Conservation (phyloP, 2,888 invertebrate species). For the Tricholauxania praeusta region DNA sequence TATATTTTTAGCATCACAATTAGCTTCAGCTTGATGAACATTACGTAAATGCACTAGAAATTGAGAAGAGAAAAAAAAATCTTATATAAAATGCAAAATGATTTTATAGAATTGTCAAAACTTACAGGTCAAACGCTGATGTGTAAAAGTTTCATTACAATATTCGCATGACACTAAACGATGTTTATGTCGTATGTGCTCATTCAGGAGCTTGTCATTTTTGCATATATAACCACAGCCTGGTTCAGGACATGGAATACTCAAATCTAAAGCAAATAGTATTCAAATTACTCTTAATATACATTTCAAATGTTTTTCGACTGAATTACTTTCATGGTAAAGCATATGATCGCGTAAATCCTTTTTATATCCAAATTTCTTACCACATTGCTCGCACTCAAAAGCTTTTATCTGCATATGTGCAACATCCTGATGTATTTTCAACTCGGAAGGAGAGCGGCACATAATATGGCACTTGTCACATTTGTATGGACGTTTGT, state of each 20-base stretch:
- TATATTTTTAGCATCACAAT: not conserved
- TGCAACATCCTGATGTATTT: constrained; percentile 46
- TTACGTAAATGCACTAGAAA: constrained; percentile 48
- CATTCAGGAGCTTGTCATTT: constrained; percentile 47
- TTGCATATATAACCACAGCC: constrained; percentile 47
- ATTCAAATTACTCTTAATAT: not conserved
- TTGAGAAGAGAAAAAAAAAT: not conserved
- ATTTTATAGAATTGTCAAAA: not conserved
- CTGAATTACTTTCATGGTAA: constrained; percentile 43
- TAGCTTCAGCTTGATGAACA: constrained; percentile 45
- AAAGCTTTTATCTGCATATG: constrained; percentile 47
- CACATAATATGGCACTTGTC: constrained; percentile 43
- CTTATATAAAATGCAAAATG: not conserved
- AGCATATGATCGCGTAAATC: constrained; percentile 49
- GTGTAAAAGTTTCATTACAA: constrained; percentile 46
- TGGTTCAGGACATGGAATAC: constrained; percentile 42
- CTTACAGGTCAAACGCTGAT: constrained; percentile 46
- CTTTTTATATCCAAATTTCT: constrained; percentile 49
- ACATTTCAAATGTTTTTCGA: not conserved
- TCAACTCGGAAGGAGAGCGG: constrained; percentile 44
- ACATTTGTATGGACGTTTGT: constrained; percentile 44
- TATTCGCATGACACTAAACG: constrained; percentile 48
- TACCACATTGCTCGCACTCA: constrained; percentile 48
- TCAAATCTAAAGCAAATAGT: constrained; percentile 38
- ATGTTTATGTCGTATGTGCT: constrained; percentile 49